Percentiles rank a stretch among this genome's conserved stretches.
phyloP scores from a whole-genome alignment of 1,140 invertebrate species.

The Oncopodura yosiiana region DNA sequence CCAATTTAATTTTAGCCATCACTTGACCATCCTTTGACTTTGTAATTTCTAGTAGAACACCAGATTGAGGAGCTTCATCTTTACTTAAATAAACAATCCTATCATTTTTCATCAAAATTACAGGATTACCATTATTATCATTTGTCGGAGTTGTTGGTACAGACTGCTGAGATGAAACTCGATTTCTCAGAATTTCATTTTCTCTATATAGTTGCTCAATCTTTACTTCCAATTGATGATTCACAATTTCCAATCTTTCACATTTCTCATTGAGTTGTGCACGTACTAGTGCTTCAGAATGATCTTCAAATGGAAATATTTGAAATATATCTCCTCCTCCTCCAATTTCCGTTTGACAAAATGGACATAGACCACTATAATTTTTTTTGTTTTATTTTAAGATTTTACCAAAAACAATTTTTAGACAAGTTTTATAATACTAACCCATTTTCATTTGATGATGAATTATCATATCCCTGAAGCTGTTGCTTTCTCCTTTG shows the following conservation, averaged over 20 bases:
- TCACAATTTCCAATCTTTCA: conserved; percentile 24
- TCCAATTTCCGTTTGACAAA: conserved; percentile 11
- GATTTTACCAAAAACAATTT: neutral
- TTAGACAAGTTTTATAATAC: neutral
- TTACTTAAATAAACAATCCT: conserved; percentile 14
- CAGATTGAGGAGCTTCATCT: neutral
- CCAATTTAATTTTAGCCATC: conserved; percentile 17
- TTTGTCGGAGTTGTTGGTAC: neutral
- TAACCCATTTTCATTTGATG: conserved; percentile 2
- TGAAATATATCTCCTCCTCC: neutral
- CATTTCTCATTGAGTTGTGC: conserved; percentile 9
- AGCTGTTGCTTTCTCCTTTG: conserved; percentile 7
- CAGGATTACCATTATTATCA: neutral
- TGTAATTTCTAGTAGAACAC: conserved; percentile 3
- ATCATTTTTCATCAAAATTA: conserved; percentile 20
- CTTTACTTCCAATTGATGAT: conserved; percentile 16
- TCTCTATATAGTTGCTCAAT: conserved; percentile 13
- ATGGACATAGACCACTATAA: conserved; percentile 11
- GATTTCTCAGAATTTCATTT: conserved; percentile 14
- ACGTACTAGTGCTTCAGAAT: conserved; percentile 16
- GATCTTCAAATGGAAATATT: conserved; percentile 11
- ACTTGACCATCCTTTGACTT: conserved; percentile 17
- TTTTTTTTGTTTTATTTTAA: too few relatives aligned
- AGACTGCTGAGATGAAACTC: neutral
- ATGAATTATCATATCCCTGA: neutral